Percentiles rank a stretch among this genome's conserved stretches.
phyloP scores from a whole-genome alignment of 2,888 invertebrate genomes.

The Dione juno region DNA sequence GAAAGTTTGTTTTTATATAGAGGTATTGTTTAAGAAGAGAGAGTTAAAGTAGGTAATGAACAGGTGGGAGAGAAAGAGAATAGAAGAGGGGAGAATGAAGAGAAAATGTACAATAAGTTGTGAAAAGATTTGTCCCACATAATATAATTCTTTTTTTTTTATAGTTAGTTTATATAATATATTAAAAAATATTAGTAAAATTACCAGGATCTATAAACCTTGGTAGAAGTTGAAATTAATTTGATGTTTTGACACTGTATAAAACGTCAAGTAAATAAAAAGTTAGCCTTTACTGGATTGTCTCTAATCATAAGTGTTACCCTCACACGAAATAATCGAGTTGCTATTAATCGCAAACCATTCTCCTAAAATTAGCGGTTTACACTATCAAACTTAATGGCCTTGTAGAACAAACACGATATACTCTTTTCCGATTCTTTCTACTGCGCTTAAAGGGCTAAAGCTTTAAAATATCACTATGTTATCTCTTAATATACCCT shows the following conservation, averaged over 20 bases:
- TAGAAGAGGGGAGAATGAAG: no score
- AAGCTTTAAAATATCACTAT: constrained; percentile 69
- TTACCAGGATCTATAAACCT: constrained; percentile 80
- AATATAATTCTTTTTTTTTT: no score
- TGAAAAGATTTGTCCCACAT: no score
- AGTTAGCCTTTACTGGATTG: constrained; percentile 47
- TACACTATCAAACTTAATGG: neutral
- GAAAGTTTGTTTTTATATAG: no score
- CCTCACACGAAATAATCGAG: constrained; percentile 1
- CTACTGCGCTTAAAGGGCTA: constrained; percentile 55
- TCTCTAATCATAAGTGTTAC: constrained; percentile 8
- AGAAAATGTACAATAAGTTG: no score
- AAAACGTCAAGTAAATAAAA: constrained; percentile 64
- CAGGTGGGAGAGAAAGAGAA: no score
- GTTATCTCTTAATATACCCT: constrained; percentile 53
- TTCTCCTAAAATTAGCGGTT: constrained; percentile 18
- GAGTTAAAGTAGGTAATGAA: no score
- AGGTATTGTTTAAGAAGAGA: no score
- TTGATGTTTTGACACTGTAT: constrained; percentile 73
- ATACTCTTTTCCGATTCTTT: constrained; percentile 39
- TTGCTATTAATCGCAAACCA: neutral
- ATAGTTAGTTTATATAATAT: no score
- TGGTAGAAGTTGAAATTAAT: constrained; percentile 82
- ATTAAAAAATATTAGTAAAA: constrained; percentile 82
- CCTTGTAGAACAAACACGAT: constrained; percentile 11